Conservation (phyloP, 1,140 invertebrate species). For the Notospermus geniculatus region DNA sequence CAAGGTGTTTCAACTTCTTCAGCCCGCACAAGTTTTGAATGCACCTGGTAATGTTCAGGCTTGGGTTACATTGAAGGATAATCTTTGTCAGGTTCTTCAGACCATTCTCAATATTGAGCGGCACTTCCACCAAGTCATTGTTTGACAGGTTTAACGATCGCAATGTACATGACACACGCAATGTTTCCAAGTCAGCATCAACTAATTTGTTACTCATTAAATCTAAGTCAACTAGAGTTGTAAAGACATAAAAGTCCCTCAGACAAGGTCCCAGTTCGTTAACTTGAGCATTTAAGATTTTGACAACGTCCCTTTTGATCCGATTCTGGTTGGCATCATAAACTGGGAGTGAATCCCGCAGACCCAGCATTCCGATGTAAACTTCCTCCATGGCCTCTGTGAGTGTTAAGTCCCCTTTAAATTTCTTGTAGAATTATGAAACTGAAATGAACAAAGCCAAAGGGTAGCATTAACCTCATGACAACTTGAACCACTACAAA, state of each 20-base stretch:
- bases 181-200: constrained; percentile 5
- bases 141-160: neutral
- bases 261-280: neutral
- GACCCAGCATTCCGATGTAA: neutral
- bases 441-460: too few species aligned
- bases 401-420: too few species aligned
- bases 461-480: too few species aligned
- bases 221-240: neutral
- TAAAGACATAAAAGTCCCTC: neutral
- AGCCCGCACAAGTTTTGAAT: neutral
- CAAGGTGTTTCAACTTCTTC: constrained; percentile 9
- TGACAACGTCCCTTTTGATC: neutral
- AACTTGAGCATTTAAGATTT: neutral
- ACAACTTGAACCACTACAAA: too few species aligned
- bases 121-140: neutral
- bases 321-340: neutral
- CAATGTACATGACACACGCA: neutral
- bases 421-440: too few species aligned
- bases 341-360: neutral
- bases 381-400: constrained; percentile 2
- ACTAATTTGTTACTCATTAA: neutral
- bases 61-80: neutral
- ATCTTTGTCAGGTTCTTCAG: neutral
- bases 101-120: neutral
- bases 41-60: neutral